These are phyloP conservation scores for Dione vanillae DNA, from an alignment of 2,888 invertebrate species.

Conservation along the genomic window DNA sequence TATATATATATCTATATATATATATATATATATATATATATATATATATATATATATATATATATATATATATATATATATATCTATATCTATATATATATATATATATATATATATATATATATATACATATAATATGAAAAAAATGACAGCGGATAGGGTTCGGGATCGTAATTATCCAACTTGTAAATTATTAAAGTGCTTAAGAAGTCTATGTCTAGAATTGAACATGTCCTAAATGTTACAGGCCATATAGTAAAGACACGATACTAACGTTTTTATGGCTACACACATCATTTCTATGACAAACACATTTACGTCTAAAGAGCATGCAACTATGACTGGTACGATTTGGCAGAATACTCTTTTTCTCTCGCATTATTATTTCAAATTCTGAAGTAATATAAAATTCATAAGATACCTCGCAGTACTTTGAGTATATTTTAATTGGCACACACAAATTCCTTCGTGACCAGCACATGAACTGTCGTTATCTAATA, in stretches of 20 bases:
- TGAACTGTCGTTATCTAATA: conserved; percentile 45
- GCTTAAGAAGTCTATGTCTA: conserved; percentile 50
- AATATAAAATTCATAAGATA: conserved; percentile 62
- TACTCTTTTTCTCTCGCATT: conserved; percentile 29
- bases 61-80: too few relatives aligned
- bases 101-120: too few relatives aligned
- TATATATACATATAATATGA: conserved; percentile 30
- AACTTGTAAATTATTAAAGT: conserved; percentile 40
- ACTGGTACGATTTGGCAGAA: conserved; percentile 45
- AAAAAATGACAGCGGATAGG: conserved; percentile 22
- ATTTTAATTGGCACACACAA: conserved; percentile 64
- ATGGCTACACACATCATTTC: conserved; percentile 70
- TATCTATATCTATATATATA: too few relatives aligned
- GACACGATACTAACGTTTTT: conserved; percentile 60
- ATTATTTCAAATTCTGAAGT: conserved; percentile 38
- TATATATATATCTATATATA: too few relatives aligned
- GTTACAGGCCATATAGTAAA: conserved; percentile 63
- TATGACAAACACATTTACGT: conserved; percentile 70
- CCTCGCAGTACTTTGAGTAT: conserved; percentile 46
- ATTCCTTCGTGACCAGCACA: conserved; percentile 67
- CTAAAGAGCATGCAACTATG: conserved; percentile 76
- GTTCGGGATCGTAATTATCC: conserved; percentile 24
- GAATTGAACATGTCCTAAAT: conserved; percentile 46
- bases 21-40: too few relatives aligned
- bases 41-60: too few relatives aligned